Conservation (phyloP, 2,113 vertebrate genomes). For the Rhinolophus sinicus region DNA sequence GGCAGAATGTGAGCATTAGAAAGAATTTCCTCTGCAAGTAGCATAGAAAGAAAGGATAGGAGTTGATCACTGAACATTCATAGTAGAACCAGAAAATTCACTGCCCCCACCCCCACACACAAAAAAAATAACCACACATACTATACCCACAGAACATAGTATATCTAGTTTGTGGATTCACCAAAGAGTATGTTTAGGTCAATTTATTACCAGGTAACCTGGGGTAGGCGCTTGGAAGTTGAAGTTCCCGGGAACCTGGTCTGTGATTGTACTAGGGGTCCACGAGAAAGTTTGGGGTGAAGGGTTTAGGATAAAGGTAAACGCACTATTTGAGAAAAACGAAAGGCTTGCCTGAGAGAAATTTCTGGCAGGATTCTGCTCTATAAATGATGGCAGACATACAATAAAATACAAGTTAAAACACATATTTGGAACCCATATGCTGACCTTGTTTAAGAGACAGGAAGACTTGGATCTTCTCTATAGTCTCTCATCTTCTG, state of each 20-base stretch:
- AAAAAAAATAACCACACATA: not conserved
- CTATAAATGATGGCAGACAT: not conserved
- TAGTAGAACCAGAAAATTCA: not conserved
- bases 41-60: not conserved
- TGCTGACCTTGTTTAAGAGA: not conserved
- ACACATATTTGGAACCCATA: not conserved
- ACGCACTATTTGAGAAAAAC: not conserved
- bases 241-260: not conserved
- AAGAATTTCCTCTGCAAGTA: not conserved
- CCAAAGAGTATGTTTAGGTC: not conserved
- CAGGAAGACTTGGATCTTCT: not conserved
- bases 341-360: not conserved
- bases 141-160: not conserved
- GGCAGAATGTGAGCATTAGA: not conserved
- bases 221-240: no score
- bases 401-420: not conserved
- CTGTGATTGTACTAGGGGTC: not conserved
- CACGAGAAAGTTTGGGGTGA: not conserved
- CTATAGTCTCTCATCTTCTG: not conserved
- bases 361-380: not conserved
- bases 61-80: not conserved
- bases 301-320: not conserved
- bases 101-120: rapidly evolving
- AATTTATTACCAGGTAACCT: not conserved
- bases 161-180: not conserved